These are phyloP conservation scores for Matsumurasca onukii DNA, from an alignment of 1,140 invertebrate genomes.

Conservation along the genomic window DNA sequence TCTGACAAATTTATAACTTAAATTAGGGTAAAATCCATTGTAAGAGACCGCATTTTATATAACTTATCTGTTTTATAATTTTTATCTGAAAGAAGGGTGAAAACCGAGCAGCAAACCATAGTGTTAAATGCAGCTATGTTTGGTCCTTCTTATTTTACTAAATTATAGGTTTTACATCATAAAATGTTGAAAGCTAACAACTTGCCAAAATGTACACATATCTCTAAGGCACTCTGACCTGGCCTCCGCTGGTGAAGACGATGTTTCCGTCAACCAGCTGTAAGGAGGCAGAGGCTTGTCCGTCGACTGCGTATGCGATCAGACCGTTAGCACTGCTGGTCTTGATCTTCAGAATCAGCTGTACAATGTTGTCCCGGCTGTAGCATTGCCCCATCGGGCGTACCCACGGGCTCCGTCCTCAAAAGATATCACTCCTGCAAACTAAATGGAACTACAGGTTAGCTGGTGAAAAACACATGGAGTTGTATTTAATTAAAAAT, in stretches of 20 bases:
- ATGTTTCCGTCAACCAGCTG: slow-evolving; percentile 68
- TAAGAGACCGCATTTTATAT: too few species aligned
- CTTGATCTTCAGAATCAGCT: slow-evolving; percentile 89
- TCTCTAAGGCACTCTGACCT: too few species aligned
- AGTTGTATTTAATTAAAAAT: neutral
- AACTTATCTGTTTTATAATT: too few species aligned
- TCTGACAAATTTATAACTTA: too few species aligned
- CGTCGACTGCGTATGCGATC: slow-evolving; percentile 70
- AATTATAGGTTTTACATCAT: too few species aligned
- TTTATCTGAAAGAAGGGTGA: too few species aligned
- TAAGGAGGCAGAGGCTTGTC: slow-evolving; percentile 63
- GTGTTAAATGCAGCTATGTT: too few species aligned
- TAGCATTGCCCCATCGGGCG: slow-evolving; percentile 60
- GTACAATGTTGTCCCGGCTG: slow-evolving; percentile 56
- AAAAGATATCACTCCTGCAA: slow-evolving; percentile 61
- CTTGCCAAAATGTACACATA: too few species aligned
- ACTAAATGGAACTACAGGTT: slow-evolving; percentile 46
- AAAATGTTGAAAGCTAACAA: too few species aligned
- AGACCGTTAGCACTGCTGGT: slow-evolving; percentile 75
- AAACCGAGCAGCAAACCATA: too few species aligned
- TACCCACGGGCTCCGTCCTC: slow-evolving; percentile 60
- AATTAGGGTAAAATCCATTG: too few species aligned
- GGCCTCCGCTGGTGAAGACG: slow-evolving; percentile 66
- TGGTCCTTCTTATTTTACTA: too few species aligned
- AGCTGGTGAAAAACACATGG: neutral